These are phyloP conservation scores for Tapera naevia DNA, from an alignment of 2,797 vertebrate genomes.

Conservation along the genomic window DNA sequence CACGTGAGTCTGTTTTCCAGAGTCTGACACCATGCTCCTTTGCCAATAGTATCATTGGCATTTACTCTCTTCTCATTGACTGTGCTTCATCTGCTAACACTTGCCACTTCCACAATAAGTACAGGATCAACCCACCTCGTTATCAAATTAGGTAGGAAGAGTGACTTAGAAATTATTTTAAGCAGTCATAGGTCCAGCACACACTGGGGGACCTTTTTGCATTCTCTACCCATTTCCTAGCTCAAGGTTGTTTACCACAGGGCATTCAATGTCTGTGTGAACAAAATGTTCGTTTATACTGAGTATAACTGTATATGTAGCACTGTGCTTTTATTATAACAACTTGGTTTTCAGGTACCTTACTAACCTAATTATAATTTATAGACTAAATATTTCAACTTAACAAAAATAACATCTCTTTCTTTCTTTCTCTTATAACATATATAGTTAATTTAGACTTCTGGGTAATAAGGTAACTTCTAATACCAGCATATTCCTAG, in stretches of 20 bases:
- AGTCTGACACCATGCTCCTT: background rate
- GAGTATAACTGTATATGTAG: background rate
- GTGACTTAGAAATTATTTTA: background rate
- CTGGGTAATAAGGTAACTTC: background rate
- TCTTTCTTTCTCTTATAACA: background rate
- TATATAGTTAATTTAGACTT: background rate
- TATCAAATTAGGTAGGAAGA: background rate
- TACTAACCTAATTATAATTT: conserved; percentile 36
- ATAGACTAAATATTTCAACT: background rate
- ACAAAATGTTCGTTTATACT: background rate
- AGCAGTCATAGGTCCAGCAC: background rate
- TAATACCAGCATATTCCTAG: background rate
- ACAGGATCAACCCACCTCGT: background rate
- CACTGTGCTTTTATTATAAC: background rate
- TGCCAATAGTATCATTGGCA: background rate
- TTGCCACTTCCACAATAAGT: background rate
- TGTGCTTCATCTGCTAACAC: background rate
- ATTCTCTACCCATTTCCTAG: background rate
- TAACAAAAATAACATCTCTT: background rate
- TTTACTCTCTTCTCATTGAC: background rate
- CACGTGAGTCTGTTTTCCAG: background rate
- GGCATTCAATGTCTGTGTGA: background rate
- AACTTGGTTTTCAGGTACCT: background rate
- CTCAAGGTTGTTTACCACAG: background rate
- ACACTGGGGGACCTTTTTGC: background rate